Evolutionary conservation across 64 coral and sea anemone genomes (phyloP).

Genomic region (Anthopleura sola): DNA sequence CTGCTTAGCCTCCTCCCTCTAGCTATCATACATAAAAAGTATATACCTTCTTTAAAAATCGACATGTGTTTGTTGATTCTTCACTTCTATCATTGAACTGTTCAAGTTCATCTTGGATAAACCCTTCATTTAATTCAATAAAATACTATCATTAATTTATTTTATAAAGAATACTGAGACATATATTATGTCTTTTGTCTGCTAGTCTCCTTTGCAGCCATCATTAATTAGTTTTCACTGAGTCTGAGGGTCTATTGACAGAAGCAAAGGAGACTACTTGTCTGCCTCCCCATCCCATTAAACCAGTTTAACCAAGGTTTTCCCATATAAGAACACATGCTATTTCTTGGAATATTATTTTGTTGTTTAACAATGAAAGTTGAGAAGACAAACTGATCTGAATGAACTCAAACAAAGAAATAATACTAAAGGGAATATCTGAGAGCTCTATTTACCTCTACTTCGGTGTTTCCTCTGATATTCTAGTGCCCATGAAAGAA

Average conservation of each 20-base stretch:
- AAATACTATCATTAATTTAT: background rate
- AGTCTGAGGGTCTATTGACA: no score
- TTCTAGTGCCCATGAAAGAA: conserved; percentile 6
- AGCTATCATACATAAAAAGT: no score
- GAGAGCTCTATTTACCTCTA: background rate
- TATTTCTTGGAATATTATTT: no score
- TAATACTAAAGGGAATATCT: background rate
- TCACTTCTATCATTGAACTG: background rate
- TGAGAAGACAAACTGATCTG: no score
- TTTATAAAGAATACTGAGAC: background rate
- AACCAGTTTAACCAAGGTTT: no score
- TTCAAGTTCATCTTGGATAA: conserved; percentile 13
- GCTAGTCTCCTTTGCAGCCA: background rate
- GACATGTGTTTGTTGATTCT: background rate
- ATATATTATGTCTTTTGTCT: background rate
- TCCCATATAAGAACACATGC: no score
- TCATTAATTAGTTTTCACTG: no score
- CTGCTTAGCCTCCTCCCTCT: no score
- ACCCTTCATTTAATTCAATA: background rate
- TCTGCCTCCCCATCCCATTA: no score
- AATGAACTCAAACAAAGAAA: background rate
- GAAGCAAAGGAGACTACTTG: no score
- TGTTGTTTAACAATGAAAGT: no score
- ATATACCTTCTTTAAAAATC: background rate
- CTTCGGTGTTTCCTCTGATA: conserved; percentile 24